These are phyloP conservation scores for Melanostoma mellinum DNA, from an alignment of 2,888 invertebrate genomes.

Conservation along the genomic window DNA sequence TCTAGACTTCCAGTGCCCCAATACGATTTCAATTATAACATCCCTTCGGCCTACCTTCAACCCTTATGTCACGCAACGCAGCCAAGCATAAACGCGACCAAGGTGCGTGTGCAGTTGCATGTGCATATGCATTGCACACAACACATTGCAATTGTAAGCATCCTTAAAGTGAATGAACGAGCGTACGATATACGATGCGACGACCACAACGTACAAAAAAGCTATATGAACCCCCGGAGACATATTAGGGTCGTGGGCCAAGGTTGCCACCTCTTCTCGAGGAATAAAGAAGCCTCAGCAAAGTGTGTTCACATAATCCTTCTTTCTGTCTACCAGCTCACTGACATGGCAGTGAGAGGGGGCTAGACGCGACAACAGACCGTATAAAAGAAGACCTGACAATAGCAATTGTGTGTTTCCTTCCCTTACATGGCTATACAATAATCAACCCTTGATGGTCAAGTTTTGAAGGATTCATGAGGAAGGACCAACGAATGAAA, in stretches of 20 bases:
- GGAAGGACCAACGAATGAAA: conserved; percentile 29
- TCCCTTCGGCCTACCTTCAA: conserved; percentile 44
- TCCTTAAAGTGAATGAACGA: conserved; percentile 42
- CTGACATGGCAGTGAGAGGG: neutral
- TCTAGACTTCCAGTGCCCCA: conserved; percentile 62
- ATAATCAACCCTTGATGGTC: conserved; percentile 49
- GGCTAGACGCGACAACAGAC: conserved; percentile 21
- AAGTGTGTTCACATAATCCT: conserved; percentile 46
- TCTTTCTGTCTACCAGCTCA: conserved; percentile 4
- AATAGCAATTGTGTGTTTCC: conserved; percentile 65
- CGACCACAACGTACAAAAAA: conserved; percentile 27
- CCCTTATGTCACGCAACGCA: conserved; percentile 65
- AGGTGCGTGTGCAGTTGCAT: conserved; percentile 22
- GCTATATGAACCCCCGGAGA: conserved; percentile 18
- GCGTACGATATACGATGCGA: conserved; percentile 12
- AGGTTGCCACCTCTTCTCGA: conserved; percentile 58
- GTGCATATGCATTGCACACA: conserved; percentile 34
- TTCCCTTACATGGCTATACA: conserved; percentile 35
- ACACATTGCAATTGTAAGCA: conserved; percentile 31
- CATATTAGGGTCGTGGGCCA: conserved; percentile 42
- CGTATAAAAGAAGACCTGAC: conserved; percentile 26
- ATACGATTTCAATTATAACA: conserved; percentile 62
- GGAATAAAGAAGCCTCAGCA: conserved; percentile 60
- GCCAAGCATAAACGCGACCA: conserved; percentile 52
- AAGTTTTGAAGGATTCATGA: conserved; percentile 48